Base-by-base conservation (phyloP, 2,113 vertebrate species). In the Ardeotis arabs region DNA sequence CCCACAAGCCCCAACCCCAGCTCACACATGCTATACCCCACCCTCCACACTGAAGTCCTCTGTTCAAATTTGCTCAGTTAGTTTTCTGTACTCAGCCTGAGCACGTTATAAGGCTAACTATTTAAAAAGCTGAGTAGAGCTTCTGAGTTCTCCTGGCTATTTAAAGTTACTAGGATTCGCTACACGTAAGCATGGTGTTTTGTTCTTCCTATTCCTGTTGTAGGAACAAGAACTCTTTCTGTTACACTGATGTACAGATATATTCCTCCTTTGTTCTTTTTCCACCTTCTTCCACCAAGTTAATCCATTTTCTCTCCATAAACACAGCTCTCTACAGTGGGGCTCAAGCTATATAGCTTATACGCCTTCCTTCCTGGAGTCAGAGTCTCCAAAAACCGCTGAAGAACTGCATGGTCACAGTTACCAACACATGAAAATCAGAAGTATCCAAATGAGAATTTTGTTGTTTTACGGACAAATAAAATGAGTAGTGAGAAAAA, bases 241-340 rank as follows among this genome's bases (percentile, higher is more conserved):
- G 27, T 60, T 80, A 60, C 0, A 1, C 1, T 53, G 25, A 29
- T 1, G 2, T 18, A 7, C 29, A 37, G 45, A 69, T 9, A 55
- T 3, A 66, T 6, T 52, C 14, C 31, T 76, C 35, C 41, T 60
- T 21, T 19, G 24, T 8, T 60, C 52, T 50, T 75, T 62, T 35
- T 70, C 35, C 25, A 72, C 22, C 21, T 75, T 59, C 25, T 35
- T 53, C n/a, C 77, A 78, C 14, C 22, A 39, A n/a, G 23, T 25
- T 52, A 60, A 70, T 41, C 37, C 53, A n/a, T 9, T 12, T 19
- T 69, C 17, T 29, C 41, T n/a, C 29, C 63, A 16, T 13, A 84
- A 84, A 33, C 9, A 16, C 68, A 59, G 73, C 31, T 49, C 44
- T 81, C 29, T 1, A 1, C 7, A 20, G 55, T 10, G 6, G 27